Evolutionary conservation across 2,113 vertebrate species (phyloP).

Genomic region (Larimichthys crocea): DNA sequence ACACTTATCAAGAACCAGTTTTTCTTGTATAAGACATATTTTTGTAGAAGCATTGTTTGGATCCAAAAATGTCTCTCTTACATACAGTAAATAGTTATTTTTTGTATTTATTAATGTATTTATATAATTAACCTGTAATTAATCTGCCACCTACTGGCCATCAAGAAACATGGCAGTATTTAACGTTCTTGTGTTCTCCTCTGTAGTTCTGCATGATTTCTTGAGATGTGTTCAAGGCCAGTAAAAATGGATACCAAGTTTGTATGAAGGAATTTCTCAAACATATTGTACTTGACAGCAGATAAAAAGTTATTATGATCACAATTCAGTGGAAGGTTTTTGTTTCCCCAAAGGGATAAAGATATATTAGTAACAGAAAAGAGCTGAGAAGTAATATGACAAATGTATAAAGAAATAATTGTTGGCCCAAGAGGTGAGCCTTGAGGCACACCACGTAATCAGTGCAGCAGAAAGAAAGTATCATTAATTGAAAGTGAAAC

Average conservation of each 20-base stretch:
- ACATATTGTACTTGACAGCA: background rate
- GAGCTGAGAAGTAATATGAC: slow-evolving; percentile 20
- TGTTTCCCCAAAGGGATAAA: background rate
- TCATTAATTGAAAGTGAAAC: slow-evolving; percentile 35
- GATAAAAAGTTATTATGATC: background rate
- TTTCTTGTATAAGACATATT: background rate
- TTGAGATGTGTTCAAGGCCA: slow-evolving; percentile 3
- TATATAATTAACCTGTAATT: background rate
- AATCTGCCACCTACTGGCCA: slow-evolving; percentile 6
- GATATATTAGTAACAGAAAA: background rate
- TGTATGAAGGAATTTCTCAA: background rate
- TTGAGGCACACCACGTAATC: slow-evolving; percentile 41
- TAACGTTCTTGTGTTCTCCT: slow-evolving; percentile 15
- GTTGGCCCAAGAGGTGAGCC: slow-evolving; percentile 43
- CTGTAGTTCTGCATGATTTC: slow-evolving; percentile 2
- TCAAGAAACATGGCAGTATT: slow-evolving; percentile 5
- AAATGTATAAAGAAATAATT: slow-evolving; percentile 8
- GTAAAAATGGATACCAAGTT: background rate
- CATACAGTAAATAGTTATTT: background rate
- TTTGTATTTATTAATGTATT: background rate
- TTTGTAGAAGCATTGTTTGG: background rate
- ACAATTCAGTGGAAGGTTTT: background rate
- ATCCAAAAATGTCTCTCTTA: background rate
- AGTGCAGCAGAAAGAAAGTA: slow-evolving; percentile 1
- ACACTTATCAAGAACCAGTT: too few species aligned